These are phyloP conservation scores for Ceratina australensis DNA, from an alignment of 1,140 invertebrate genomes.

Conservation along the genomic window DNA sequence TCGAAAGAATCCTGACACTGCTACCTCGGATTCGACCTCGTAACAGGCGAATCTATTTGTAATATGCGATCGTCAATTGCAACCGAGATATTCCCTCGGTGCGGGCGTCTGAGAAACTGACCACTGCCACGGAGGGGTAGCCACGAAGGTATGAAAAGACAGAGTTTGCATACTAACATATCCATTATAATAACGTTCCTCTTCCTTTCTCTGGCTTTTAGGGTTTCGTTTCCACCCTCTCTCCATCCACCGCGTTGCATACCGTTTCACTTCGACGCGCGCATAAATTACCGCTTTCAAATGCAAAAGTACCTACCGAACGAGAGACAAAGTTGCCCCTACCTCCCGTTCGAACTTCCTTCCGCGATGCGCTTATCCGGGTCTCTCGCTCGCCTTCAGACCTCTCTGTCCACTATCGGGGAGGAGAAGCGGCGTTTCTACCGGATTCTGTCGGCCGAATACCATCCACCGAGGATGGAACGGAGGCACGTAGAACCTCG, in stretches of 20 bases:
- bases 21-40: too few species aligned
- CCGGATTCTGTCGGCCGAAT: background rate
- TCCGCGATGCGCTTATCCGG: background rate
- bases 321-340: slow-evolving; percentile 68
- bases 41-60: too few species aligned
- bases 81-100: background rate
- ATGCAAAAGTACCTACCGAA: slow-evolving; percentile 70
- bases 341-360: background rate
- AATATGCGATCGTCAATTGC: too few species aligned
- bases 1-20: too few species aligned
- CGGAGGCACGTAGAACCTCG: slow-evolving; percentile 4
- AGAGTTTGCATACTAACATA: slow-evolving; percentile 72
- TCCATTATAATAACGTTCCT: slow-evolving; percentile 70
- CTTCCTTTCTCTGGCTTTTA: slow-evolving; percentile 22
- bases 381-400: background rate
- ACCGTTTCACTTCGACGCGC: slow-evolving; percentile 67
- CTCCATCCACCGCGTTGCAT: slow-evolving; percentile 52
- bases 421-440: background rate
- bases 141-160: slow-evolving; percentile 70
- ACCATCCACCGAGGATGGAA: background rate
- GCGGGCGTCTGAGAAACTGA: slow-evolving; percentile 40
- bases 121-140: slow-evolving; percentile 18
- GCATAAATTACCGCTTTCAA: slow-evolving; percentile 74
- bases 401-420: background rate
- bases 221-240: slow-evolving; percentile 23